Evolutionary conservation across 2,113 vertebrate species (phyloP).

Genomic region (Hippoglossus stenolepis): DNA sequence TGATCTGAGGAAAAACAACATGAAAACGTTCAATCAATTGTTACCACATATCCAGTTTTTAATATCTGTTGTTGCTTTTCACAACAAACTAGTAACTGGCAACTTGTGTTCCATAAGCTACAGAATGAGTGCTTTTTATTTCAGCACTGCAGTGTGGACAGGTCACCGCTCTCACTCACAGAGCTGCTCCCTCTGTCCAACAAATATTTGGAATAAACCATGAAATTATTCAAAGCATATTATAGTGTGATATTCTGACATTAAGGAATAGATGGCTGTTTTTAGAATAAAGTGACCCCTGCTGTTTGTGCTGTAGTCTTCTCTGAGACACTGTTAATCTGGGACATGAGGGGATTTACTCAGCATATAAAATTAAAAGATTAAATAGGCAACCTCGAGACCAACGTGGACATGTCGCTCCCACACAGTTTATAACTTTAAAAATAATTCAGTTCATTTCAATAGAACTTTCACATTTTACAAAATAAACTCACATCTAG

Average conservation of each 20-base stretch:
- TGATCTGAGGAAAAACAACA: conserved; percentile 72
- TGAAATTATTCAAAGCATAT: conserved; percentile 1
- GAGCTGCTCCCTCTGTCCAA: not conserved
- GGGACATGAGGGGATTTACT: conserved; percentile 82
- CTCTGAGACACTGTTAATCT: conserved; percentile 78
- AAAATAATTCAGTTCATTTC: not conserved
- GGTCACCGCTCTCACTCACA: conserved; percentile 35
- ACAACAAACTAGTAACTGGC: too few species aligned
- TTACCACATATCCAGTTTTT: too few species aligned
- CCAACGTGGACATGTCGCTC: conserved; percentile 32
- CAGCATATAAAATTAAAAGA: conserved; percentile 74
- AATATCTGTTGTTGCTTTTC: too few species aligned
- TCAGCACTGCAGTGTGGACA: conserved; percentile 66
- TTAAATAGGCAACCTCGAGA: conserved; percentile 77
- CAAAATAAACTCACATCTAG: not conserved
- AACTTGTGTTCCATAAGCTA: too few species aligned
- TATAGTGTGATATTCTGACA: conserved; percentile 8
- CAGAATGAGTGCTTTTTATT: conserved; percentile 14
- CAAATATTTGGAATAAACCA: not conserved
- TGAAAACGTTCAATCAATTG: not conserved
- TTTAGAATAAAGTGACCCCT: conserved; percentile 38
- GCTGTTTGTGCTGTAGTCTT: conserved; percentile 45
- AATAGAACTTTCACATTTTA: not conserved
- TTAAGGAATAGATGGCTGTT: not conserved
- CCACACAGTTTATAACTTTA: not conserved